Evolutionary conservation across 2,797 vertebrate species (phyloP), one percentile per base, ranked within the genome.

Genomic region (Pangasius djambal): DNA sequence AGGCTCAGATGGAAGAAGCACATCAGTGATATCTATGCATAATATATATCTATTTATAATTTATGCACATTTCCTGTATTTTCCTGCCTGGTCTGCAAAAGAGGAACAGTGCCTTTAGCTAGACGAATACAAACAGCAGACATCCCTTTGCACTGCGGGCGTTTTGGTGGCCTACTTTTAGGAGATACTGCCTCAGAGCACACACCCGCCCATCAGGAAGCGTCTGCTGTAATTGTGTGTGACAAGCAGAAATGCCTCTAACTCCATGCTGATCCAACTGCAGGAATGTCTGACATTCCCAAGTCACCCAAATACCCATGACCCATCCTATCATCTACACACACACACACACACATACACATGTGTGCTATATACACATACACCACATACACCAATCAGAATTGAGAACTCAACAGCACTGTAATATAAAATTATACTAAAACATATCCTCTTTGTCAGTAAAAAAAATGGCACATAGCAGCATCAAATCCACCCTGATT

Each of bases 191-290:
- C 78, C 78, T 87, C 85, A 59, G 48, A 72, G 67, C 67, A 85
- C 59, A 78, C 40, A 31, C 40, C 59, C 74, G 34, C 44, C 75
- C 55, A 37, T 86, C 34, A 87, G 82, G 82, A 78, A 37, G 50
- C 25, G 69, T 87, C 86, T 88, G 69, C 85, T 88, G 57, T 91
- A 78, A 89, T 85, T 75, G 75, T 61, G 44, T 83, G 55, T 86
- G 87, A 91, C 86, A 85, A 78, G 78, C 69, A 88, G 86, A 79
- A 50, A 83, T 81, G 79, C 77, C 83, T 77, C 69, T 12, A 67
- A 67, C 37, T 69, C 25, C 57, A 88, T 13, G 6, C 52, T 86
- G 67, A 52, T 79, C 40, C 34, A 85, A 8, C 12, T 12, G 67
- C 34, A 88, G 57, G 25, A 50, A n/a, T 37, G 50, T 48, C 52